Percentiles rank a stretch among this genome's conserved stretches.
These are phyloP conservation scores for Neogale vison DNA, from an alignment of 2,113 vertebrate species.

Conservation along the genomic window DNA sequence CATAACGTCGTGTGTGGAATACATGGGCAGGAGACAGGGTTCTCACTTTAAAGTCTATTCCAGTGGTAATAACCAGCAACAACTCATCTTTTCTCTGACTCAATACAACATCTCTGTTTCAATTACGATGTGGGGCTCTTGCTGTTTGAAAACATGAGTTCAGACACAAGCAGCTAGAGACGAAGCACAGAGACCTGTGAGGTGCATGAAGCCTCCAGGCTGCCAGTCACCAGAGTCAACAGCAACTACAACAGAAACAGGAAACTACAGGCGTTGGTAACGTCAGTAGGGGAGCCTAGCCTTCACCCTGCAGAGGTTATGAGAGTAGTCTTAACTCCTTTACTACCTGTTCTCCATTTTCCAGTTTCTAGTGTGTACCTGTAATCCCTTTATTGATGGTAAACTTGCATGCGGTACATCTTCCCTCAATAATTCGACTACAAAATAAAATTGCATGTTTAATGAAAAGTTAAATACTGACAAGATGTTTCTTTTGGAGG, in stretches of 20 bases:
- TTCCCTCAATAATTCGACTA: not conserved
- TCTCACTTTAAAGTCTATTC: not conserved
- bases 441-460: not conserved
- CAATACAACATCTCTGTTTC: not conserved
- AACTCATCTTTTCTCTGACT: not conserved
- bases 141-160: not conserved
- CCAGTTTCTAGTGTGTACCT: not conserved
- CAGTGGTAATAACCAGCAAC: not conserved
- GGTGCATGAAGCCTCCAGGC: not conserved
- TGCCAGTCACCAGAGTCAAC: not conserved
- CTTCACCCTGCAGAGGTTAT: not conserved
- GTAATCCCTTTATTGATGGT: not conserved
- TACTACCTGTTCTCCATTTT: not conserved
- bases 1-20: not conserved
- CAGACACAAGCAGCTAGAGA: not conserved
- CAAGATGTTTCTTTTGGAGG: not conserved
- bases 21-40: not conserved
- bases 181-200: not conserved
- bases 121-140: not conserved
- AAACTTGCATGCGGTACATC: not conserved
- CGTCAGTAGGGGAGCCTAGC: not conserved
- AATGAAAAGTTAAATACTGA: not conserved
- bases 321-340: not conserved
- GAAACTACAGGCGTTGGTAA: not conserved
- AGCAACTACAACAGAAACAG: not conserved